Percentiles rank a stretch among this genome's conserved stretches.
phyloP scores from a whole-genome alignment of 2,113 vertebrate species.

The Condylura cristata region DNA sequence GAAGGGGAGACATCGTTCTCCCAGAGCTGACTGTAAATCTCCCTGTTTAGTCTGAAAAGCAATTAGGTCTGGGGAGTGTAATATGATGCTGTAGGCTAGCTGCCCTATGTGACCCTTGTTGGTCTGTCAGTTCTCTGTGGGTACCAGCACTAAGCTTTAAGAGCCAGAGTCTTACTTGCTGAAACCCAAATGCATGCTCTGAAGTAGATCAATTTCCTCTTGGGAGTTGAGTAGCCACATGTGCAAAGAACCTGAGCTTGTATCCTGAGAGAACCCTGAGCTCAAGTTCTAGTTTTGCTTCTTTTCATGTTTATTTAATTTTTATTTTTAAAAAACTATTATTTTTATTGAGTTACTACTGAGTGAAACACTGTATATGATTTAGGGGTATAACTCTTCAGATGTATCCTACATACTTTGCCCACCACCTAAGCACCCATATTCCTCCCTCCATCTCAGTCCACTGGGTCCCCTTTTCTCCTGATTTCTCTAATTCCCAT shows the following conservation, averaged over 20 bases:
- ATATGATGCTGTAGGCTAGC: slow-evolving; percentile 8
- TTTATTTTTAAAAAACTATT: no score
- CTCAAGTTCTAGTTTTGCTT: not conserved
- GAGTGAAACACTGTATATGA: no score
- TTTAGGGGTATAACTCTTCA: no score
- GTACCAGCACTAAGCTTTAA: not conserved
- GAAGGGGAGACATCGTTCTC: slow-evolving; percentile 51
- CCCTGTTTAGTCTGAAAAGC: slow-evolving; percentile 68
- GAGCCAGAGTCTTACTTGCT: not conserved
- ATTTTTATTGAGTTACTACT: no score
- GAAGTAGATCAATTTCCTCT: not conserved
- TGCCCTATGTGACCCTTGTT: not conserved
- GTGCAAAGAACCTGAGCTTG: not conserved
- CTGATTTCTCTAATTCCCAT: no score
- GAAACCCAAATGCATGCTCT: not conserved
- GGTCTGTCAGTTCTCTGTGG: not conserved
- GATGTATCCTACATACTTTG: no score
- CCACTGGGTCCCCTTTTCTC: no score
- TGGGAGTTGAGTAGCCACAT: not conserved
- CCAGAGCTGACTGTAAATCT: slow-evolving; percentile 58
- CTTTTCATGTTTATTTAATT: not conserved
- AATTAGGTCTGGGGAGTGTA: slow-evolving; percentile 62
- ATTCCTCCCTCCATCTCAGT: no score
- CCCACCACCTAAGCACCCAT: no score
- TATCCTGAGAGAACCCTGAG: not conserved